Base-by-base conservation (phyloP, 2,888 invertebrate species). In the Eristalis tenax region DNA sequence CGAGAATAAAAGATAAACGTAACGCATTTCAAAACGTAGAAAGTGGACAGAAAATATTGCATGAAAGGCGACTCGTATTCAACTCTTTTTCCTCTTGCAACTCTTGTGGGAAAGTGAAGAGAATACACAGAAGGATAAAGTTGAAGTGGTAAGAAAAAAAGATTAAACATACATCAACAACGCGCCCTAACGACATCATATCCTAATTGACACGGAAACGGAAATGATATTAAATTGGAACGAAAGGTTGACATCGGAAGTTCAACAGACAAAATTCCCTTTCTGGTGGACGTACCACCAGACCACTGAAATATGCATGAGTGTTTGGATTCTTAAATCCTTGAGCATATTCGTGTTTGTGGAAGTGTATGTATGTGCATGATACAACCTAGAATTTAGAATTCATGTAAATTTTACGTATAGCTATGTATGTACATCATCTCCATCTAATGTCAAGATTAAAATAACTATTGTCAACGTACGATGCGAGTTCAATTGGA, bases 151-250 rank as follows among this genome's bases (percentile, higher is more conserved):
- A 18, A 26, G 5, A 28, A 50, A 70, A 63, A 8, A 28, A 28
- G 6, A 63, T 15, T 32, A 32, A 32, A 8, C 10, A 28, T 71
- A 77, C 35, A 57, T n/a, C 61, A 77, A 70, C 57, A 82, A 77
- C 56, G 74, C n/a, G 73, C 82, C 38, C 50, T 69, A 74, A 74
- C 69, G 77, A 81, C 69, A 59, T 77, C 73, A 81, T 81, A 85
- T 85, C 86, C 86, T 86, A 86, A 82, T 86, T 86, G 86, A 82
- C 78, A 86, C 74, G 86, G 86, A 86, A 86, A 86, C 70, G 86
- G 86, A 86, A 86, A 86, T 83, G 78, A 79, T 78, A 66, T 74
- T 66, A 86, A 78, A 86, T 83, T 86, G 82, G 70, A 70, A 70
- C 56, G 61, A 77, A 61, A 78, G 82, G 77, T 82, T 79, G 61